Evolutionary conservation across 1,140 invertebrate species (phyloP), one percentile per base, ranked within the genome.

Genomic region (Probaryconus sp.): DNA sequence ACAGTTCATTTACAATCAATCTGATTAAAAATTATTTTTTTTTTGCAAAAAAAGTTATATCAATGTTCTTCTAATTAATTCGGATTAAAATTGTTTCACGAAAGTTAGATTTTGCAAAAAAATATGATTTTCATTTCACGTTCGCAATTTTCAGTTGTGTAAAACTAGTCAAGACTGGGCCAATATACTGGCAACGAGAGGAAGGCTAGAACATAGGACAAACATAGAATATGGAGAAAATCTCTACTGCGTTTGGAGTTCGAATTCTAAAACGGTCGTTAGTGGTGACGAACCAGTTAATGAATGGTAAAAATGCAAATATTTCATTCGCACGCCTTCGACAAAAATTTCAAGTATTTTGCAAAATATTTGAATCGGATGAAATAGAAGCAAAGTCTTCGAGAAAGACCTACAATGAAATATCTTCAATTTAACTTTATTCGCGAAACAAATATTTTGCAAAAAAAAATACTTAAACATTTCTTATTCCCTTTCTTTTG

Each of bases 101-200:
- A n/a, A n/a, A n/a, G n/a, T n/a, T n/a, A n/a, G n/a, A n/a, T n/a
- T n/a, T n/a, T n/a, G n/a, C n/a, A n/a, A n/a, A n/a, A n/a, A n/a
- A n/a, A n/a, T n/a, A n/a, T n/a, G n/a, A 37, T 13, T 28, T 40
- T 11, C 4, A 16, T 56, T 38, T 40, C 1, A 17, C 1, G 7
- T 14, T 53, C 30, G 43, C 30, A 65, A 77, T 71, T 82, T 77
- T 13, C 72, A 91, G 88, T 77, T 94, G 14, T 91, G 91, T 77
- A 92, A 92, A 80, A 92, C 92, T 73, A 90, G 94, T 76, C 92
- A 96, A 85, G 93, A 94, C 81, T 96, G 95, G 95, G 95, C 95
- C 0, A 92, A 93, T 60, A 88, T 91, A 47, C 80, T 97, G 14
- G 92, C 92, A 1, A 88, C 89, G 20, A 91, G 87, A 58, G 92